These are phyloP conservation scores for Ylistrum balloti DNA, from an alignment of 1,140 invertebrate species.

Conservation along the genomic window DNA sequence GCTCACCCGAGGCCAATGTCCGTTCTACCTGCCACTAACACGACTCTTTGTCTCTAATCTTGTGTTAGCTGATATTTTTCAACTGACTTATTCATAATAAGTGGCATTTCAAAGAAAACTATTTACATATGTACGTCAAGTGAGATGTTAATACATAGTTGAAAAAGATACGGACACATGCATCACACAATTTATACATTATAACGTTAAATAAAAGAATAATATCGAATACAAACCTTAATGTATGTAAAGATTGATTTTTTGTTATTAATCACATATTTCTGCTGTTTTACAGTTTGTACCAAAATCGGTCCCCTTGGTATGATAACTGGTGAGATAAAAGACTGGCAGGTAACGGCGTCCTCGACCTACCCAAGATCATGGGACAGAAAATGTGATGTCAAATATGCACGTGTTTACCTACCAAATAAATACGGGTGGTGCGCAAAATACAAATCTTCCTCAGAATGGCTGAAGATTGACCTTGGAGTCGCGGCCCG, in stretches of 20 bases:
- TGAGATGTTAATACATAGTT: not conserved
- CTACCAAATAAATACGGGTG: conserved; percentile 83
- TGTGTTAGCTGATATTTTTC: not conserved
- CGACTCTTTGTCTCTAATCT: not conserved
- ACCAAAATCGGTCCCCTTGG: conserved; percentile 83
- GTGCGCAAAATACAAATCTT: conserved; percentile 84
- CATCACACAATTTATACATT: no score
- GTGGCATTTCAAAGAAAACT: not conserved
- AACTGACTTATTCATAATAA: not conserved
- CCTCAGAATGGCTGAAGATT: conserved; percentile 85
- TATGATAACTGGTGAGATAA: conserved; percentile 84
- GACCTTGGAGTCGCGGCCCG: conserved; percentile 84
- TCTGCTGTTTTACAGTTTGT: conserved; percentile 76
- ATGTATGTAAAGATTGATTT: no score
- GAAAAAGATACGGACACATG: no score
- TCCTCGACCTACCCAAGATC: conserved; percentile 83
- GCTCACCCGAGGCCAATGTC: not conserved
- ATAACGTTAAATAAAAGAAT: no score
- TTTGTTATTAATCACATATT: no score
- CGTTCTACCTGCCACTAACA: not conserved
- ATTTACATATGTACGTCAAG: conserved; percentile 1
- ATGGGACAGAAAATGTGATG: conserved; percentile 84
- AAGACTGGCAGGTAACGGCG: conserved; percentile 86
- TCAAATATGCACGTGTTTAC: conserved; percentile 85
- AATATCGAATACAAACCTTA: no score